Percentiles rank a stretch among this genome's conserved stretches.
Conservation (phyloP, 2,797 vertebrate genomes). For the Parauchenoglanis punctatus region DNA sequence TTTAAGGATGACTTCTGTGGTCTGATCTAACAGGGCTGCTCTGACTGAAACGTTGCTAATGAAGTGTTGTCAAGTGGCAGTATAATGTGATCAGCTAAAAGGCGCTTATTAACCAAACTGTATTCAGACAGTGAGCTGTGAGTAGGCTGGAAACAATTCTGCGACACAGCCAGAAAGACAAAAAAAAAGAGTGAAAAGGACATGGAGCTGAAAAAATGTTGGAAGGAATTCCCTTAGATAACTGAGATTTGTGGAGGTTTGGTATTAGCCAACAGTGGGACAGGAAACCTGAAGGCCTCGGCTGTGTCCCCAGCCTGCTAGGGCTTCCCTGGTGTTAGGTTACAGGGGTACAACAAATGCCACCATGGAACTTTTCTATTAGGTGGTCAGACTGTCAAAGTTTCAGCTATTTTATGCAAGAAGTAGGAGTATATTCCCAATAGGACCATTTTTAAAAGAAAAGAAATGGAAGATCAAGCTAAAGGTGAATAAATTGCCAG, state of each 20-base stretch:
- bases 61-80: conserved; percentile 78
- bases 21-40: conserved; percentile 56
- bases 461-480: background rate
- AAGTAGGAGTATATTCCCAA: background rate
- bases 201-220: conserved; percentile 41
- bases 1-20: conserved; percentile 50
- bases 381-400: conserved; percentile 6
- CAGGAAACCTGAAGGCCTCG: conserved; percentile 18
- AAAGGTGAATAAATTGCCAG: conserved; percentile 20
- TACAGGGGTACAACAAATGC: conserved; percentile 25
- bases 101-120: conserved; percentile 76
- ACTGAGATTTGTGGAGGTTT: conserved; percentile 12
- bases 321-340: conserved; percentile 33
- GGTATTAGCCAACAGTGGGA: conserved; percentile 12
- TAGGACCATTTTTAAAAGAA: background rate
- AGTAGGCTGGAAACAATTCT: conserved; percentile 68
- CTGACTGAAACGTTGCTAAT: conserved; percentile 71
- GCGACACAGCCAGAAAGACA: conserved; percentile 52
- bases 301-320: conserved; percentile 13
- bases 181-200: conserved; percentile 9
- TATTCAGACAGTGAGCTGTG: conserved; percentile 72
- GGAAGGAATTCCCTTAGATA: conserved; percentile 53
- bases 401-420: conserved; percentile 22
- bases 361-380: conserved; percentile 26
- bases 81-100: conserved; percentile 79